Base-by-base conservation (phyloP, 1,140 invertebrate species). In the Gonioctena quinquepunctata region DNA sequence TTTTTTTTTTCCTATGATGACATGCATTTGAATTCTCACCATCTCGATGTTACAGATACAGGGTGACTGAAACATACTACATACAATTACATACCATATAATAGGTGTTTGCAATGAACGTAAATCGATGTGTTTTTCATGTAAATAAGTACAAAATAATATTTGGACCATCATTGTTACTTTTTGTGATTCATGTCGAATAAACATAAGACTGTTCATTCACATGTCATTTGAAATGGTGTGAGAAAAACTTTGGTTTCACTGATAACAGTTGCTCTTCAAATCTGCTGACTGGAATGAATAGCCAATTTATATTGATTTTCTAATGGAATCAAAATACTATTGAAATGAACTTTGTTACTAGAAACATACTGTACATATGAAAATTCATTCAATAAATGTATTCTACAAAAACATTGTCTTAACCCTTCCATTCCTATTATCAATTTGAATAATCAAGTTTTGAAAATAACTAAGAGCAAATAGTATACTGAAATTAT, bases 11-110 rank as follows among this genome's bases (percentile, higher is more conserved):
- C n/a, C n/a, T n/a, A n/a, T n/a, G n/a, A n/a, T n/a, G n/a, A n/a
- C n/a, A n/a, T n/a, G n/a, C n/a, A n/a, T n/a, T n/a, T n/a, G n/a
- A n/a, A n/a, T n/a, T n/a, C n/a, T n/a, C 33, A 42, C 16, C 33
- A 42, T 42, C 33, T n/a, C 8, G 13, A 42, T n/a, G 16, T 42
- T 42, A 13, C 16, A 13, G 11, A 19, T 28, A 61, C 27, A 61
- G 59, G 59, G 59, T 61, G 59, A 61, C 59, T 61, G 59, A 64
- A 64, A 64, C 21, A 64, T 50, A 64, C 48, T 64, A 64, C 61
- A 49, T 64, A 64, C 48, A n/a, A 49, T 64, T 64, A 64, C 61
- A 49, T 64, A 64, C 48, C 28, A 49, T 64, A 64, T 64, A 61
- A 22, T 64, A 64, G 48, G 49, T 64, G 61, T 64, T 64, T 19